Evolutionary conservation across 2,797 vertebrate species (phyloP), one percentile per base, ranked within the genome.

Genomic region (Tenualosa ilisha): DNA sequence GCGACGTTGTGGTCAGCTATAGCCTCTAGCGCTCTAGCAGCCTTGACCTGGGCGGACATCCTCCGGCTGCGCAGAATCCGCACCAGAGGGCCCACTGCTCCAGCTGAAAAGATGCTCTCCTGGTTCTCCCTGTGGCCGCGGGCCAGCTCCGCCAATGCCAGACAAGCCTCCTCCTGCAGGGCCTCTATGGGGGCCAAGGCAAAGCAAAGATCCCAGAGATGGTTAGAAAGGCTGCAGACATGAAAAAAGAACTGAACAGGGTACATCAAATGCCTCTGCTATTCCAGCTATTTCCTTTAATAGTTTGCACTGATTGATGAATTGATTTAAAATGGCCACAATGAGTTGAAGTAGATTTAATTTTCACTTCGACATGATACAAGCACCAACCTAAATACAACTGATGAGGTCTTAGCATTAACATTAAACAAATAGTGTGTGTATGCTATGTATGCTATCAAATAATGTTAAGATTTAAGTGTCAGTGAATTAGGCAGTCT

Each of bases 121-220:
- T 96, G 96, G 65, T 95, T 91, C 3, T 90, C 84, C 37, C 49
- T 84, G 61, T 96, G 94, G 61, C 87, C 90, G 22, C 90, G 90
- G 2, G 91, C 93, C 81, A 96, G 87, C 85, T 95, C 95, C 22
- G 95, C 94, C 51, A 96, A 91, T 0, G 94, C 91, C 65, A 92
- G 88, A 22, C 94, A 93, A 75, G 93, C 89, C 37, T 92, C 91
- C 17, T 93, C 93, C 83, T 93, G 91, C 81, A 96, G 63, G 43
- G 90, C 46, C 81, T 95, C 95, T 96, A 54, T 50, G 2, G 26
- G 0, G 3, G 26, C 15, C 2, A 12, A 68, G 26, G 65, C 65
- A 72, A 3, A 15, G 59, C n/a, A 61, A 61, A 22, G 59, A 26
- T 37, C 37, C 37, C 11, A 12, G 65, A 72, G 65, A 79, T 43